phyloP scores from a whole-genome alignment of 1,140 invertebrate species.

The Magallana ariakensis region DNA sequence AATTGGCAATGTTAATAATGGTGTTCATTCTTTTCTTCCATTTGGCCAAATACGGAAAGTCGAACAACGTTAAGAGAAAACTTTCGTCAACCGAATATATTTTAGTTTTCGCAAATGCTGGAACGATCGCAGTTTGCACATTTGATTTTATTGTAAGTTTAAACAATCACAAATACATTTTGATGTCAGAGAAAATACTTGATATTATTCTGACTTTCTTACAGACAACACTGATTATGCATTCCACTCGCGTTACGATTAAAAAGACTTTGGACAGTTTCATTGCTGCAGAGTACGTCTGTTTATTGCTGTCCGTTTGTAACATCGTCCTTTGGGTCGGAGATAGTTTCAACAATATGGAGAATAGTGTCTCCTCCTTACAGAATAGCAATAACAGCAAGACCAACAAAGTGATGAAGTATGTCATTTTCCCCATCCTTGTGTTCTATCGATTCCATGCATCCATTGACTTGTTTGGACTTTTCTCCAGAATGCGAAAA shows the following conservation, averaged over 20 bases:
- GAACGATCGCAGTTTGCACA: slow-evolving; percentile 13
- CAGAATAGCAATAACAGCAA: not conserved
- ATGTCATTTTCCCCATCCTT: slow-evolving; percentile 32
- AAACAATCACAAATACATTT: not conserved
- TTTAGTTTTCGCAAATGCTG: slow-evolving; percentile 20
- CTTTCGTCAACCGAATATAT: slow-evolving; percentile 33
- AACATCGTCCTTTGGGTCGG: slow-evolving; percentile 32
- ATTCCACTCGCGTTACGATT: not conserved
- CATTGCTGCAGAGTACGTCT: not conserved
- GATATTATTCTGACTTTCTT: slow-evolving; percentile 32
- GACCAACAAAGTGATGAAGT: slow-evolving; percentile 3
- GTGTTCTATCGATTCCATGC: slow-evolving; percentile 33
- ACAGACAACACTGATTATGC: not conserved
- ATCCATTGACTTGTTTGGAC: slow-evolving; percentile 31
- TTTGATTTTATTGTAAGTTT: slow-evolving; percentile 12
- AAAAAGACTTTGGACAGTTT: slow-evolving; percentile 11
- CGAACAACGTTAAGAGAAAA: slow-evolving; percentile 12
- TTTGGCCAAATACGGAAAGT: not conserved
- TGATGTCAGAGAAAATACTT: not conserved
- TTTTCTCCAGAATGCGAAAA: slow-evolving; percentile 27
- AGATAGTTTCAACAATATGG: slow-evolving; percentile 17
- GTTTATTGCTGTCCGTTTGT: slow-evolving; percentile 6
- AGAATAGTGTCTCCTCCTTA: not conserved
- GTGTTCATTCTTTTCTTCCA: slow-evolving; percentile 9
- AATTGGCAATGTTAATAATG: slow-evolving; percentile 36